Percentiles rank a stretch among this genome's conserved stretches.
These are phyloP conservation scores for Montipora capricornis DNA, from an alignment of 64 coral and sea anemone species.

Conservation along the genomic window DNA sequence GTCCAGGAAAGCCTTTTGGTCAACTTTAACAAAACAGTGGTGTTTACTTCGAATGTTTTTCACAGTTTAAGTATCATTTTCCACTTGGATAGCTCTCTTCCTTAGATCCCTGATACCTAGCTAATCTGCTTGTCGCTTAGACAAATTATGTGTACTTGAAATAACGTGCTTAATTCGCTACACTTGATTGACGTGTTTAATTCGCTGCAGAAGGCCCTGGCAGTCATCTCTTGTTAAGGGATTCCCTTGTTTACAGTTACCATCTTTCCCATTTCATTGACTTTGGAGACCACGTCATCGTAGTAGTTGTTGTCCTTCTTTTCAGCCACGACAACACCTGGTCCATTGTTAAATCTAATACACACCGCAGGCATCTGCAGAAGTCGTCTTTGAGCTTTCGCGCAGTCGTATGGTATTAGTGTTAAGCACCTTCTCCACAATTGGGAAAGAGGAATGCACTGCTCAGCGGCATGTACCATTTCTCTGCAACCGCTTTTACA, in stretches of 20 bases:
- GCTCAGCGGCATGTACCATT: too few relatives aligned
- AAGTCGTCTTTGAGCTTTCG: slow-evolving; percentile 52
- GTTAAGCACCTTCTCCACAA: too few relatives aligned
- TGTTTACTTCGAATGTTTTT: too few relatives aligned
- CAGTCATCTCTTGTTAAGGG: background rate
- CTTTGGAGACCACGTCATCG: background rate
- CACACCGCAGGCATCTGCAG: slow-evolving; percentile 15
- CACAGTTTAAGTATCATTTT: background rate
- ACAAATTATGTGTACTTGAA: background rate
- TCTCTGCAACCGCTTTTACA: background rate
- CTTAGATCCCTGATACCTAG: background rate
- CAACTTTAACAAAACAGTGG: background rate
- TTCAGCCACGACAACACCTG: slow-evolving; percentile 9
- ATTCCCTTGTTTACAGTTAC: background rate
- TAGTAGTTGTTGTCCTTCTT: background rate
- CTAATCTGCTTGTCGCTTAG: background rate
- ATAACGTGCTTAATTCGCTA: background rate
- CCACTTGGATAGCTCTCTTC: background rate
- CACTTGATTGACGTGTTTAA: background rate
- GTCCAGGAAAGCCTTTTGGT: background rate
- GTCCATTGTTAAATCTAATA: background rate
- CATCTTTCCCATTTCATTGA: background rate
- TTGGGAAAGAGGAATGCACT: too few relatives aligned
- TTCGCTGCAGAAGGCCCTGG: too few relatives aligned
- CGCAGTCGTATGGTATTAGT: slow-evolving; percentile 26